Evolutionary conservation across 2,113 vertebrate genomes (phyloP), one percentile per base, ranked within the genome.

Genomic region (Brachyhypopomus occidentalis): DNA sequence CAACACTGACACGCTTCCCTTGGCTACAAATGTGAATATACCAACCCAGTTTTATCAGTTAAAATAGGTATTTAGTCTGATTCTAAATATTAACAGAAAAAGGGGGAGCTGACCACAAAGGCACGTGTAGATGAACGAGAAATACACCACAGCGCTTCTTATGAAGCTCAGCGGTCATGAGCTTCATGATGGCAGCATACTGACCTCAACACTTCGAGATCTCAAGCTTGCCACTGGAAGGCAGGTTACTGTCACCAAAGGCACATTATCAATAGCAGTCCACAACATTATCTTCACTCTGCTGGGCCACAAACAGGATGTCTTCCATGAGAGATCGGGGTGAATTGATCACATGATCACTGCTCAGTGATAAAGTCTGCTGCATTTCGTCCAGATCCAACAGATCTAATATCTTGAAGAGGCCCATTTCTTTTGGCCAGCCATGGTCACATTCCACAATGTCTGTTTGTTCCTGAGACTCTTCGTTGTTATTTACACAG

Each of bases 311-410:
- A 3, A 95, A 95, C 81, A 97, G 90, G 79, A 99, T 94, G 86
- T 99, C 98, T 86, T 96, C 91, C 86, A 99, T 88, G 45, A 99
- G 95, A 0, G 97, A 98, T 67, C 89, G 91, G 0, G 96, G 94
- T 4, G 95, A 97, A 86, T 93, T 94, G 7, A 97, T 93, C 70
- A 96, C 12, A 0, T 97, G 93, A 87, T 97, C 96, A 0, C 96
- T 98, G 81, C 96, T 95, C 77, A 88, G 90, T 0, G 88, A 93
- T 70, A 99, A 89, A 5, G 91, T 83, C 9, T 81, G 85, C 64
- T 87, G 89, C 48, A 93, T 92, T 12, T 90, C 88, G 16, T 95
- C 92, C 34, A 99, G 90, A 84, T 93, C 92, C 83, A 96, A 19
- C 8, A 87, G 87, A 34, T 81, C 77, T 81, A 95, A 34, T 38